phyloP scores from a whole-genome alignment of 2,797 vertebrate species.

The Spondyliosoma cantharus region DNA sequence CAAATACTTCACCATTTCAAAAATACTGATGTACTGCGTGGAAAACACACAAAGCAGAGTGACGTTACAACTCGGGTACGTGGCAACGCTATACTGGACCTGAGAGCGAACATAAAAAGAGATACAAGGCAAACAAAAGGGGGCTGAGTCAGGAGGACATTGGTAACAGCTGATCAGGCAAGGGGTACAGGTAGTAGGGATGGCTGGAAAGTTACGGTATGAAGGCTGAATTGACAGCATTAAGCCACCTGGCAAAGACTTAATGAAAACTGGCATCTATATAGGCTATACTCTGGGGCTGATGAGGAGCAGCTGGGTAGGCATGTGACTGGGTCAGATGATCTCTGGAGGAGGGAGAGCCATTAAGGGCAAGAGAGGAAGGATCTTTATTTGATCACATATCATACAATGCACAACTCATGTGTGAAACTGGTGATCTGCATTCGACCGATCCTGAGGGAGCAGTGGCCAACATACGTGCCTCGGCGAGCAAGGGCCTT shows the following conservation, averaged over 20 bases:
- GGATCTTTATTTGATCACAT: no score
- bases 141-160: no score
- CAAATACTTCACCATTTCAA: neutral
- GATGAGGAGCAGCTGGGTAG: slow-evolving; percentile 36
- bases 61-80: neutral
- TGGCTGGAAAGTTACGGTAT: neutral
- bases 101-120: neutral
- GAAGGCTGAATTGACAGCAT: slow-evolving; percentile 38
- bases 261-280: slow-evolving; percentile 19
- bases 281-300: slow-evolving; percentile 4
- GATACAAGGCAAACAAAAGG: slow-evolving; percentile 3
- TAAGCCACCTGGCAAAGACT: slow-evolving; percentile 26
- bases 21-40: neutral
- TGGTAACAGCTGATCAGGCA: no score
- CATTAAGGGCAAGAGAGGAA: slow-evolving; percentile 9
- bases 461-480: no score
- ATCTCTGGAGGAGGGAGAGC: slow-evolving; percentile 25
- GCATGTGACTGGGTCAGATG: slow-evolving; percentile 43
- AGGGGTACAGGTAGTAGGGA: neutral
- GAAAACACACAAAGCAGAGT: neutral
- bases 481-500: no score
- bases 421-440: no score
- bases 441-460: no score
- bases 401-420: no score
- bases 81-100: neutral